Evolutionary conservation across 1,140 invertebrate genomes (phyloP), one percentile per base, ranked within the genome.

Genomic region (Hypothenemus hampei): DNA sequence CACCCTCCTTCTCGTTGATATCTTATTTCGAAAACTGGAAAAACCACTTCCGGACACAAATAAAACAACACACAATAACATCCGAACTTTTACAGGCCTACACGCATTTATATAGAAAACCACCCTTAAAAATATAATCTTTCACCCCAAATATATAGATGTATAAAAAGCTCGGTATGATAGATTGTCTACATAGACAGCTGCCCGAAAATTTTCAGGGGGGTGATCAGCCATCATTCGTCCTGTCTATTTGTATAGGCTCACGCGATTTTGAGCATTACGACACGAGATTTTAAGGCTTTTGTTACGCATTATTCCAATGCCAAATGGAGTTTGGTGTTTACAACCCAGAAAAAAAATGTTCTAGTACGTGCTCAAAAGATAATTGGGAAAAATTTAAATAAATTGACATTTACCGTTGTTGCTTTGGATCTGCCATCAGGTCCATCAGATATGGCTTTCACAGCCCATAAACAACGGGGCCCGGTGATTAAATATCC

Each of bases 81-180:
- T 46, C 24, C 44, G 22, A 10, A 16, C 11, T 11, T 16, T n/a
- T n/a, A 16, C 16, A 13, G 35, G 37, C 37, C 13, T 20, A 7
- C 4, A 44, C 18, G n/a, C n/a, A n/a, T n/a, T n/a, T n/a, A 16
- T 16, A 16, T 37, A 37, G 6, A 18, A 37, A 51, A 51, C 48
- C 37, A 41, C 48, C 48, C 48, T 51, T 51, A 51, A 51, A 51
- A 51, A 51, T 51, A 51, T 51, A 51, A 51, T 51, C 48, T 51
- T 51, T 51, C 48, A 51, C 48, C 48, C 48, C 45, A 16, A 8
- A 15, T 16, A 24, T n/a, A n/a, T n/a, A n/a, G n/a, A n/a, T 46
- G 23, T 46, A 33, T 33, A 46, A 46, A 33, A 29, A 16, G 15
- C 37, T 19, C 8, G 5, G 10, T 48, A 48, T 51, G 48, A 51